Evolutionary conservation across 64 coral and sea anemone genomes (phyloP).

Genomic region (Montipora foliosa): DNA sequence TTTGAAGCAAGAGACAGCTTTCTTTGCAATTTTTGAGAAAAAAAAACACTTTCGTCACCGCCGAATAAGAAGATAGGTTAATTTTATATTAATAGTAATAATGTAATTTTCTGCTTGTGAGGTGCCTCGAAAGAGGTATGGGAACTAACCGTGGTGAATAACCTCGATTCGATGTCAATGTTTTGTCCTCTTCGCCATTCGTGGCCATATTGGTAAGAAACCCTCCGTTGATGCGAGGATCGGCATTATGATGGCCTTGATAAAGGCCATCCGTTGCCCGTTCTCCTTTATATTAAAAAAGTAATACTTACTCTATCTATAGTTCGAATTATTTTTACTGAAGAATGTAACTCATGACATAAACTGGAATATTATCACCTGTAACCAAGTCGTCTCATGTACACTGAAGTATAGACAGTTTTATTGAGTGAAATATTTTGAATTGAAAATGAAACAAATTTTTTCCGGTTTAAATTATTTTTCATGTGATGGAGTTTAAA

Average conservation of each 20-base stretch:
- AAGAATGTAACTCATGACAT: not conserved
- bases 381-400: not conserved
- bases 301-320: not conserved
- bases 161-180: constrained; percentile 41
- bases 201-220: constrained; percentile 99
- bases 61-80: too few species aligned
- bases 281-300: not conserved
- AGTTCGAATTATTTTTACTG: not conserved
- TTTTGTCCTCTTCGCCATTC: constrained; percentile 83
- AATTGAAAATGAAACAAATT: too few species aligned
- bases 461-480: too few species aligned
- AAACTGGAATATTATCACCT: too few species aligned
- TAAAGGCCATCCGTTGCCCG: not conserved
- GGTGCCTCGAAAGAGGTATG: not conserved
- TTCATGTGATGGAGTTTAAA: too few species aligned
- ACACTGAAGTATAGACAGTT: not conserved
- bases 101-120: too few species aligned
- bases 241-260: constrained; percentile 6
- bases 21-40: too few species aligned
- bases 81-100: too few species aligned
- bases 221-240: not conserved
- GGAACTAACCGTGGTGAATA: constrained; percentile 21
- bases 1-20: too few species aligned
- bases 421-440: too few species aligned
- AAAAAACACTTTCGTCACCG: too few species aligned